Evolutionary conservation across 2,888 invertebrate species (phyloP).

Genomic region (Melanostoma mellinum): DNA sequence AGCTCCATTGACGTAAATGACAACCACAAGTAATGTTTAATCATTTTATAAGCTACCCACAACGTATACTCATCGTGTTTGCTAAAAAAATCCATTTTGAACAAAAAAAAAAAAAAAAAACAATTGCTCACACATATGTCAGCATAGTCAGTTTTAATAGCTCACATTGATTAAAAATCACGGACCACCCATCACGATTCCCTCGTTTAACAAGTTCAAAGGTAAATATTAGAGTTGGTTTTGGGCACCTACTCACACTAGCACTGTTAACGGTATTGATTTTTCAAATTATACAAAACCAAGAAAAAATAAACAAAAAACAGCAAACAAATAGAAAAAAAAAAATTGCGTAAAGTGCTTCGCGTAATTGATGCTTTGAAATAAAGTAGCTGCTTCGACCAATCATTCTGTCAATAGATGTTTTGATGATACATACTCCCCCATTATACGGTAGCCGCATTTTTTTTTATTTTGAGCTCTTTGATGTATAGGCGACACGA

Average conservation of each 20-base stretch:
- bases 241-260: neutral
- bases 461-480: conserved; percentile 14
- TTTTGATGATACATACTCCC: conserved; percentile 33
- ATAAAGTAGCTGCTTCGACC: conserved; percentile 41
- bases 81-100: neutral
- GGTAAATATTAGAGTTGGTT: conserved; percentile 32
- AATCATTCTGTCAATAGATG: conserved; percentile 40
- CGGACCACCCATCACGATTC: conserved; percentile 35
- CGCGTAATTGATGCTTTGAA: conserved; percentile 55
- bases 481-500: conserved; percentile 25
- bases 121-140: conserved; percentile 1
- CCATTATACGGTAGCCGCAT: conserved; percentile 39
- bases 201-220: conserved; percentile 57
- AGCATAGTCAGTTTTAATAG: conserved; percentile 50
- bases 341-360: conserved; percentile 21
- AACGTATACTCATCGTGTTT: conserved; percentile 28
- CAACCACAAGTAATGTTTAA: too few species aligned
- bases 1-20: too few species aligned
- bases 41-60: too few species aligned
- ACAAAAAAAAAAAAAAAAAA: neutral
- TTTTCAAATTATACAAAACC: conserved; percentile 31
- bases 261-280: conserved; percentile 41
- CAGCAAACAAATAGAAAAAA: neutral
- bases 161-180: conserved; percentile 48
- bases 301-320: conserved; percentile 1